Conservation (phyloP, 2,113 vertebrate genomes). For the Andinoacara biseriatus region DNA sequence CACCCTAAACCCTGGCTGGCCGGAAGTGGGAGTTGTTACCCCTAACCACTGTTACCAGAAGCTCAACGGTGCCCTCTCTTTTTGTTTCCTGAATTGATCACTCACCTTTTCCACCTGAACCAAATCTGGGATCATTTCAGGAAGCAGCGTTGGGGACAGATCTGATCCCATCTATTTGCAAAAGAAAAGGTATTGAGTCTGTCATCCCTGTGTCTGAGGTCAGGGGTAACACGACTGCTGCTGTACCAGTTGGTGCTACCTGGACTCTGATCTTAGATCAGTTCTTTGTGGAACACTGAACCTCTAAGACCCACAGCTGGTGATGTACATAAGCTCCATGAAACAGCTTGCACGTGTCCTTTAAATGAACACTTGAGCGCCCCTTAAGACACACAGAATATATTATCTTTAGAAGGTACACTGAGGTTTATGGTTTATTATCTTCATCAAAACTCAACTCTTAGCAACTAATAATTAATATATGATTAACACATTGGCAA, state of each 20-base stretch:
- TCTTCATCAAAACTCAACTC: constrained; percentile 1
- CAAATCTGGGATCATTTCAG: constrained; percentile 29
- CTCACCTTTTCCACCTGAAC: constrained; percentile 16
- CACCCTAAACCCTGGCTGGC: constrained; percentile 30
- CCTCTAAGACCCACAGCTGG: constrained; percentile 58
- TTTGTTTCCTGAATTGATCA: constrained; percentile 10
- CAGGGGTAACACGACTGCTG: constrained; percentile 48
- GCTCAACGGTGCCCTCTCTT: neutral
- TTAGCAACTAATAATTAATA: neutral
- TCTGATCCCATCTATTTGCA: neutral
- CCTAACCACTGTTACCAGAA: constrained; percentile 27
- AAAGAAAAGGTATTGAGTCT: neutral
- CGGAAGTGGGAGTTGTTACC: constrained; percentile 34
- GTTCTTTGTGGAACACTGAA: constrained; percentile 46
- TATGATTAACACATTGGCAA: neutral
- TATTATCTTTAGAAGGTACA: neutral
- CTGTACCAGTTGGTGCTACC: constrained; percentile 58
- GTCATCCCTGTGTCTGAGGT: constrained; percentile 28
- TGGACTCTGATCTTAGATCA: constrained; percentile 49
- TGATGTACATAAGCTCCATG: constrained; percentile 60
- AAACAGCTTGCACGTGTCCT: constrained; percentile 31
- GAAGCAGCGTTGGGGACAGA: constrained; percentile 3
- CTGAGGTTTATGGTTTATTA: neutral
- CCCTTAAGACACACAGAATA: constrained; percentile 14
- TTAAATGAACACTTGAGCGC: neutral